Evolutionary conservation across 92 coral and sea anemone species (phyloP), one percentile per base, ranked within the genome.

Genomic region (Virgularia gustaviana): DNA sequence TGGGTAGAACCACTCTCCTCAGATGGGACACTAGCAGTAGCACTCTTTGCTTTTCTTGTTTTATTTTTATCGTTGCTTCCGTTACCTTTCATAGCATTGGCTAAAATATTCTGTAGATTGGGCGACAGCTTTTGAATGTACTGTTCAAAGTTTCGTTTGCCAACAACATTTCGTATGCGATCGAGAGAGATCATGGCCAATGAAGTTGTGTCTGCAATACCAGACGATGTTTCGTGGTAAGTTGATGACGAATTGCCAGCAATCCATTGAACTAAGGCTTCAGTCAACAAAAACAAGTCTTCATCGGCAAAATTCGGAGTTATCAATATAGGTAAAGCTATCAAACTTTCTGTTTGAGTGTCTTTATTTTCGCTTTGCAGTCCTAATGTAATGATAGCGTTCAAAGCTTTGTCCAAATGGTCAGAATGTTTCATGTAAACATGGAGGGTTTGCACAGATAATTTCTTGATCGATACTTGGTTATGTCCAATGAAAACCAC

Each of bases 401-500:
- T 89, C 80, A 94, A 79, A 43, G 89, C 87, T 59, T 82, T 85
- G 36, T 89, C 87, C 72, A 94, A 86, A 75, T 94, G 86, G 52
- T 79, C 83, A 32, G 99, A 89, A 70, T 79, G 73, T 51, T 85
- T 85, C 99, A 94, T 89, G 96, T 94, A 94, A 45, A 89, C 94
- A 71, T 94, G 99, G 42, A 94, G 79, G 10, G 99, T 94, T 79
- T 94, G 99, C 55, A 94, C 90, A 49, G 99, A 88, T 23, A 96
- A 89, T 77, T 89, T 94, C 73, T 90, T 94, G 51, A 87, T 85
- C 57, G 90, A 90, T 47, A 90, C 96, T 44, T 88, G 89, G 80
- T 83, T 89, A 75, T 89, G 89, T 32, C 96, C 99, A 55, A 94
- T 81, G 65, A 86, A 89, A 28, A 96, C 86, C 43, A 94, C 96